Evolutionary conservation across 2,113 vertebrate species (phyloP).

Genomic region (Odobenus rosmarus): DNA sequence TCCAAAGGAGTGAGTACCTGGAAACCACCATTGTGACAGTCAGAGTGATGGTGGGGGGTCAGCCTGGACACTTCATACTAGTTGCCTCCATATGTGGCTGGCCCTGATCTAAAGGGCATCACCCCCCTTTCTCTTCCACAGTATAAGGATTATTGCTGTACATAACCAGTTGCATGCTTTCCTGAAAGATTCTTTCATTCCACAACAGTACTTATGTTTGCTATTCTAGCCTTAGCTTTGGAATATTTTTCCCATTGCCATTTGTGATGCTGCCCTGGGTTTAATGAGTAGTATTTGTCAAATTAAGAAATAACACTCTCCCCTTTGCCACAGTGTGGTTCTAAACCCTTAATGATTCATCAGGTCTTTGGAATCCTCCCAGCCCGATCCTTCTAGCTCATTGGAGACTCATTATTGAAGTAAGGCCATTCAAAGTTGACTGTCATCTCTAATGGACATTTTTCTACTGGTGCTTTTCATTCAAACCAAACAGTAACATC

Average conservation of each 20-base stretch:
- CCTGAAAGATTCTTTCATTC: background rate
- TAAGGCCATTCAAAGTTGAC: background rate
- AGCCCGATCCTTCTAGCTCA: background rate
- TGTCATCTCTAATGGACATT: background rate
- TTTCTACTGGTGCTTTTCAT: background rate
- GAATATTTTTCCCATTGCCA: background rate
- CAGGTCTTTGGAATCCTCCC: conserved; percentile 5
- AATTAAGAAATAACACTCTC: conserved; percentile 8
- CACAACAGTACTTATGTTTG: background rate
- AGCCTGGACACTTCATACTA: background rate
- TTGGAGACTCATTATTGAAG: background rate
- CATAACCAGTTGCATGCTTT: background rate
- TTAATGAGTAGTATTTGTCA: conserved; percentile 39
- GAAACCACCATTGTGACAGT: background rate
- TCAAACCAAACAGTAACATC: conserved; percentile 2
- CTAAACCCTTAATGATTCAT: background rate
- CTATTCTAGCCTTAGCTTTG: background rate
- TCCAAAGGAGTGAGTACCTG: background rate
- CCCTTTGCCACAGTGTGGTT: background rate
- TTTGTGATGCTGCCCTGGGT: background rate
- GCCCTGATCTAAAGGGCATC: background rate
- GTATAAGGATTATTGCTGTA: background rate
- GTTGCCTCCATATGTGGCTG: background rate
- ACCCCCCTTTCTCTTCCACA: background rate
- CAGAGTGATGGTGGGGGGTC: background rate